phyloP scores from a whole-genome alignment of 2,888 invertebrate genomes.

The Polydrusus pterygomalis region DNA sequence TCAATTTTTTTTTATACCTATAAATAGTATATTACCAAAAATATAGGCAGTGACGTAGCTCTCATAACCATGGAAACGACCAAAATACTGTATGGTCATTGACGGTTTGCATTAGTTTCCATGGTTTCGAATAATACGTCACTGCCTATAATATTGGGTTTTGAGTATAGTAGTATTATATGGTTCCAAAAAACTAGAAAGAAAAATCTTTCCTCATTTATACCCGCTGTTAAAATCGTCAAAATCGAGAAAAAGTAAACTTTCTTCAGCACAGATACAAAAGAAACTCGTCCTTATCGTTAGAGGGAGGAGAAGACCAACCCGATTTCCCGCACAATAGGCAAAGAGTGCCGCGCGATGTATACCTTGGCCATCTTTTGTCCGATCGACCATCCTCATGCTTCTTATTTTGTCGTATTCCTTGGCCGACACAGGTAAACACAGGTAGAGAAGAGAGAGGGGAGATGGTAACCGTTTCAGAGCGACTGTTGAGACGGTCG shows the following conservation, averaged over 20 bases:
- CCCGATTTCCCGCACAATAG: constrained; percentile 38
- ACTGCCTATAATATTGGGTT: too few species aligned
- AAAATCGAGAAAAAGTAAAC: constrained; percentile 32
- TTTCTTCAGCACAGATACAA: constrained; percentile 50
- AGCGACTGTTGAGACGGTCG: constrained; percentile 47
- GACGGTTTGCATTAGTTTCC: too few species aligned
- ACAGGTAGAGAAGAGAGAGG: constrained; percentile 43
- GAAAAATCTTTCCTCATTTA: neutral
- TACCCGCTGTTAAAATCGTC: constrained; percentile 23
- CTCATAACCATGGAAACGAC: too few species aligned
- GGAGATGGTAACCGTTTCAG: constrained; percentile 49
- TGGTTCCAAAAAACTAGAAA: neutral
- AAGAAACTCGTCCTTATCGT: constrained; percentile 39
- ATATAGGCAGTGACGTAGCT: too few species aligned
- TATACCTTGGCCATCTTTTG: constrained; percentile 42
- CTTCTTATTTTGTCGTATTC: constrained; percentile 3
- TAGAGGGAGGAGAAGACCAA: constrained; percentile 46
- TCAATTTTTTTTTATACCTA: too few species aligned
- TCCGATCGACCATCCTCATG: constrained; percentile 14
- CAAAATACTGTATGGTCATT: too few species aligned
- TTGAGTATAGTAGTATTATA: too few species aligned
- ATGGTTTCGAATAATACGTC: too few species aligned
- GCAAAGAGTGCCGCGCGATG: constrained; percentile 34
- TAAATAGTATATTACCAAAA: too few species aligned
- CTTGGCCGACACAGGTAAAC: constrained; percentile 49